phyloP scores from a whole-genome alignment of 2,888 invertebrate species.

The Bimastos eiseni region DNA sequence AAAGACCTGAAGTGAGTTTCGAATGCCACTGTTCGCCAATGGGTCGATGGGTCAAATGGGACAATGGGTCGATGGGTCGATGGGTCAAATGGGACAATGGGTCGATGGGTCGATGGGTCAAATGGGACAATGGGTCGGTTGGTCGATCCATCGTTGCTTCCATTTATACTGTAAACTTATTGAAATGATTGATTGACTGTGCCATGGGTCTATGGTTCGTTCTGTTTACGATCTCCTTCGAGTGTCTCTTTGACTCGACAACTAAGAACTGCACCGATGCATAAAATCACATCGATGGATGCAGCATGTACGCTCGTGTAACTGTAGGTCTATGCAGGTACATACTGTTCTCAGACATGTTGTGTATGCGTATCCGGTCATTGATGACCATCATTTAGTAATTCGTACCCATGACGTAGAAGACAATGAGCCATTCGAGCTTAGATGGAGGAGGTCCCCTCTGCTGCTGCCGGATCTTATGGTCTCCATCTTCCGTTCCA shows the following conservation, averaged over 20 bases:
- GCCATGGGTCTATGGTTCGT: neutral
- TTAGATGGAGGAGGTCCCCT: slow-evolving; percentile 65
- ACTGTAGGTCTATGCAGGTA: too few species aligned
- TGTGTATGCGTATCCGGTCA: too few species aligned
- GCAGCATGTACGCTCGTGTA: too few species aligned
- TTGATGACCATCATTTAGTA: too few species aligned
- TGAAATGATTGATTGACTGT: neutral
- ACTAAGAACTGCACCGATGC: neutral
- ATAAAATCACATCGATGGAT: too few species aligned
- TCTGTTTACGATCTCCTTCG: neutral
- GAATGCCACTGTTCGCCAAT: neutral
- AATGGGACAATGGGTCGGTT: too few species aligned
- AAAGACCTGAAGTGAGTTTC: neutral
- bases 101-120: too few species aligned
- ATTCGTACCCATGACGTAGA: slow-evolving; percentile 65
- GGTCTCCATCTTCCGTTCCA: slow-evolving; percentile 51
- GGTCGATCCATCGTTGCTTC: too few species aligned
- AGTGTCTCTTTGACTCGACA: neutral
- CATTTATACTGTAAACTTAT: neutral
- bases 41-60: too few species aligned
- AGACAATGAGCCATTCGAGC: slow-evolving; percentile 65
- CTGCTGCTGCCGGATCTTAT: slow-evolving; percentile 53
- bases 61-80: too few species aligned
- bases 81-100: too few species aligned
- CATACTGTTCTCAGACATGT: too few species aligned